Percentiles rank a stretch among this genome's conserved stretches.
These are phyloP conservation scores for Ceratoteleas bidentatus DNA, from an alignment of 1,140 invertebrate genomes.

Conservation along the genomic window DNA sequence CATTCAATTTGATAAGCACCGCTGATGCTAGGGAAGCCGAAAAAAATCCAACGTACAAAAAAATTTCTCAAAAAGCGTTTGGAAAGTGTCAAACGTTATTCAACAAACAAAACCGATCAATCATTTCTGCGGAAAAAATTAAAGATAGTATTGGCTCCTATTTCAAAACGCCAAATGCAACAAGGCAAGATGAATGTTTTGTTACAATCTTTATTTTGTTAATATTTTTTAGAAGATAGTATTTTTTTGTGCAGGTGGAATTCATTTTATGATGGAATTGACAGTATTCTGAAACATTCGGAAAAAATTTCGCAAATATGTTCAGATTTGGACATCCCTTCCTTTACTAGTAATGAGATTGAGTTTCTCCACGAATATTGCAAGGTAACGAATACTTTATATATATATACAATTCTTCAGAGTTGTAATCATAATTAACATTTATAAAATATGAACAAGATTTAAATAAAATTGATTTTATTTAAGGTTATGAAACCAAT, in stretches of 20 bases:
- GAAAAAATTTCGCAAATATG: background rate
- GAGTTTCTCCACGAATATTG: conserved; percentile 5
- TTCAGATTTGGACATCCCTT: background rate
- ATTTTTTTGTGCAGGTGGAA: conserved; percentile 1
- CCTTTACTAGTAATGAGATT: background rate
- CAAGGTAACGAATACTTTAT: background rate
- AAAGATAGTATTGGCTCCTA: conserved; percentile 4
- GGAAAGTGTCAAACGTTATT: background rate
- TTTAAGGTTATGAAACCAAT: conserved; percentile 5
- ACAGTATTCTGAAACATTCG: background rate
- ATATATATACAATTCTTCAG: too few relatives aligned
- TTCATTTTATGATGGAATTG: background rate
- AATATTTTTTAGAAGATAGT: background rate
- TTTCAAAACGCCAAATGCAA: conserved; percentile 7
- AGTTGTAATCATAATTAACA: too few relatives aligned
- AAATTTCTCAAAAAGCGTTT: background rate
- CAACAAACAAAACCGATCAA: conserved; percentile 16
- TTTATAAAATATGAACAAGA: too few relatives aligned
- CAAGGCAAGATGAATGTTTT: background rate
- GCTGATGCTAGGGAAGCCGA: conserved; percentile 6
- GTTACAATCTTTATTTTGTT: background rate
- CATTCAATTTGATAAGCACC: conserved; percentile 6
- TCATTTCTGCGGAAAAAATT: background rate
- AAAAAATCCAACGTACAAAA: background rate
- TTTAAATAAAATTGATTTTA: background rate